phyloP scores from a whole-genome alignment of 2,113 vertebrate genomes.

The Stercorarius parasiticus region DNA sequence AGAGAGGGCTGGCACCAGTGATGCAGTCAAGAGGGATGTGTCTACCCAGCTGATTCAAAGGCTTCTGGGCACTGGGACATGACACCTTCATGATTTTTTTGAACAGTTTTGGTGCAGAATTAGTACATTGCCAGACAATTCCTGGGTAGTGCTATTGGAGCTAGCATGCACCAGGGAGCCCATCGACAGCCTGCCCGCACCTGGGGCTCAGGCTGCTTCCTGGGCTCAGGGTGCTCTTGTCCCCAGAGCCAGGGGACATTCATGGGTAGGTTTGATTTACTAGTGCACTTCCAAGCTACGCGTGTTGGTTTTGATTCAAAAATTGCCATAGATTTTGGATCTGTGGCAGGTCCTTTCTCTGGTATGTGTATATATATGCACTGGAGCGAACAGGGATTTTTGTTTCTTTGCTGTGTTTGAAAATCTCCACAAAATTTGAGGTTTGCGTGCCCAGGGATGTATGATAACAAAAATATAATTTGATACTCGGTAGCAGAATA shows the following conservation, averaged over 20 bases:
- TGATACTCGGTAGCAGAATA: not conserved
- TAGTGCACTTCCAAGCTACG: not conserved
- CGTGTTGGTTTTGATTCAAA: not conserved
- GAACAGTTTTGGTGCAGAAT: not conserved
- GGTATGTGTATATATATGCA: rapidly evolving
- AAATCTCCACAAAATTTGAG: not conserved
- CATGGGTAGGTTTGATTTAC: not conserved
- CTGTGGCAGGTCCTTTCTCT: not conserved
- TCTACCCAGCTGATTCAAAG: not conserved
- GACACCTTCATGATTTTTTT: not conserved
- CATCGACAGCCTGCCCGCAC: not conserved
- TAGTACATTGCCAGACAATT: not conserved
- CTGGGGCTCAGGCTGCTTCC: not conserved
- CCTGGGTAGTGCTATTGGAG: not conserved
- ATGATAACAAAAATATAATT: not conserved
- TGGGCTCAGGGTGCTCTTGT: not conserved
- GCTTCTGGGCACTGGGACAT: not conserved
- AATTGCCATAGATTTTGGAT: not conserved
- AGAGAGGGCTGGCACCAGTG: not conserved
- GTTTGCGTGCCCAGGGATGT: not conserved
- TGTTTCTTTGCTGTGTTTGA: not conserved
- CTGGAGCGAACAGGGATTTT: not conserved
- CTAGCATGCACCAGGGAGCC: not conserved
- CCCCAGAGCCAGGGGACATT: not conserved
- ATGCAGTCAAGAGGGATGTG: not conserved